Evolutionary conservation across 2,113 vertebrate species (phyloP).

Genomic region (Lasiurus cinereus): DNA sequence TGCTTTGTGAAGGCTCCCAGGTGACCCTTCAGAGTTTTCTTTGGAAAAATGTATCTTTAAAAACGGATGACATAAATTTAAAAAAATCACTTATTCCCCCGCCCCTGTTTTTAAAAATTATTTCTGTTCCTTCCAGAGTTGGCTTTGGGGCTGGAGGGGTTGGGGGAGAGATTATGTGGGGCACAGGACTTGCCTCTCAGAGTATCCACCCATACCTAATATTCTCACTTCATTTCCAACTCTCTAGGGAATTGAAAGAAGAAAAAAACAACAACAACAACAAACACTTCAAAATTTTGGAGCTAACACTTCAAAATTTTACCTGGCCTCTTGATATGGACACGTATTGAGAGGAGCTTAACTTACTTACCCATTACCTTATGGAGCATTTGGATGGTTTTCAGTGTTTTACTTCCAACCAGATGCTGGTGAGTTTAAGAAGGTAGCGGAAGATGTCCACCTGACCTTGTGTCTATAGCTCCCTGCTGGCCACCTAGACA

Average conservation of each 20-base stretch:
- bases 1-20: not conserved
- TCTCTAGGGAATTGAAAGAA: not conserved
- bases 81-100: no score
- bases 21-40: not conserved
- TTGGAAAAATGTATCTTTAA: conserved; percentile 4
- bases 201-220: no score
- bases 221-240: not conserved
- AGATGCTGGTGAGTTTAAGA: not conserved
- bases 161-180: not conserved
- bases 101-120: not conserved
- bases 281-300: not conserved
- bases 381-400: not conserved
- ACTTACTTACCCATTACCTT: not conserved
- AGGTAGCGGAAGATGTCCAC: not conserved
- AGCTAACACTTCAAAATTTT: not conserved
- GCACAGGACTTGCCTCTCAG: not conserved
- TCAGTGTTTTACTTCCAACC: not conserved
- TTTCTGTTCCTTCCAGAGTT: not conserved
- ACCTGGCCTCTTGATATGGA: not conserved
- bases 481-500: not conserved
- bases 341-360: not conserved
- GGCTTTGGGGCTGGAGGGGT: not conserved
- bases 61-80: not conserved
- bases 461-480: not conserved
- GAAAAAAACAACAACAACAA: not conserved